Conservation (phyloP, 1,140 invertebrate species). For the Aleiodes sp. region DNA sequence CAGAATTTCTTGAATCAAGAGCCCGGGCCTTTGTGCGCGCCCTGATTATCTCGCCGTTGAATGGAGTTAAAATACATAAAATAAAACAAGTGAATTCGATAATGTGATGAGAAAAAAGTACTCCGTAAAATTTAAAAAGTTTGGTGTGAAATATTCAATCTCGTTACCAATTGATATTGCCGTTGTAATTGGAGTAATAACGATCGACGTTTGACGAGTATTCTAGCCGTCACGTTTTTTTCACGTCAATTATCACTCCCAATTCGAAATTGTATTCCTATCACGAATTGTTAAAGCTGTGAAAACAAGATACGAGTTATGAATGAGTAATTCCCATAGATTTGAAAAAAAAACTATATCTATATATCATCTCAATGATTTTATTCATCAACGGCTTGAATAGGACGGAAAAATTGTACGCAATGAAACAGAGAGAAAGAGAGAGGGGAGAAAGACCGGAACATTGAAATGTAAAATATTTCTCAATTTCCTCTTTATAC, state of each 20-base stretch:
- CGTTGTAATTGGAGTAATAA: slow-evolving; percentile 16
- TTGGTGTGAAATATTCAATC: not conserved
- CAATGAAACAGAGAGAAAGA: not conserved
- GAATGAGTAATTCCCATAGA: not conserved
- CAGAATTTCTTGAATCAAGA: no score
- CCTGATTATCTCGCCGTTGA: no score
- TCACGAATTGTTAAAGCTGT: slow-evolving; percentile 8
- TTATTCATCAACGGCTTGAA: not conserved
- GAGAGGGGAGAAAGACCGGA: not conserved
- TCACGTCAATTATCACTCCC: slow-evolving; percentile 17
- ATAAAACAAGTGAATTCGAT: no score
- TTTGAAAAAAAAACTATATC: not conserved
- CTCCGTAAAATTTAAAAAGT: not conserved
- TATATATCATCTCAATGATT: not conserved
- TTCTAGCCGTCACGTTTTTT: not conserved
- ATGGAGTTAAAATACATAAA: no score
- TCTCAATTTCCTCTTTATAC: not conserved
- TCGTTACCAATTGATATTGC: not conserved
- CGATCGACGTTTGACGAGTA: slow-evolving; percentile 10
- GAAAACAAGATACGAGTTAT: slow-evolving; percentile 8
- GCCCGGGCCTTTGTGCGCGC: no score
- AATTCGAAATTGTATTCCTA: not conserved
- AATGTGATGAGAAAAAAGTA: no score
- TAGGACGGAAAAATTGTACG: not conserved
- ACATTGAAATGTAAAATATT: not conserved